phyloP scores from a whole-genome alignment of 1,140 invertebrate species.

The Drosophila burlai region DNA sequence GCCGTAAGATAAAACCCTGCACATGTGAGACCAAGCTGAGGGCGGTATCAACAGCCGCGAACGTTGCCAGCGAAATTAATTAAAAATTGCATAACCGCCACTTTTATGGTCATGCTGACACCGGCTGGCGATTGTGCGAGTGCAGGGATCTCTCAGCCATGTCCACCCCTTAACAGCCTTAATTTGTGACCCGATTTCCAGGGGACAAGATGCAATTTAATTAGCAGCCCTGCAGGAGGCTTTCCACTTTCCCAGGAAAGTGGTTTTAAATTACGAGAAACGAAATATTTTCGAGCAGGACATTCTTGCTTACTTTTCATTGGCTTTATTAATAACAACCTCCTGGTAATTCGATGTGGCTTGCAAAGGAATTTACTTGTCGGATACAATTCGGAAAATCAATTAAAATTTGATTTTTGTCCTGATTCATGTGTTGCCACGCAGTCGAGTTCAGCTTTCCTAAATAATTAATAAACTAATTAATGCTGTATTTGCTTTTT shows the following conservation, averaged over 20 bases:
- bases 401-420: not conserved
- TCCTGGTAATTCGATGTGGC: not conserved
- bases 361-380: not conserved
- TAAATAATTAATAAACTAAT: conserved; percentile 37
- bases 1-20: conserved; percentile 25
- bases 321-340: no score
- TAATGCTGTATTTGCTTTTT: conserved; percentile 22
- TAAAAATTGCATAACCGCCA: conserved; percentile 68
- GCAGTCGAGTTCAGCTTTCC: not conserved
- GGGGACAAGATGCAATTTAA: conserved; percentile 35
- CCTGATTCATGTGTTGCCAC: not conserved
- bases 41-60: conserved; percentile 30
- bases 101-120: conserved; percentile 30
- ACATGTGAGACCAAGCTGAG: conserved; percentile 17
- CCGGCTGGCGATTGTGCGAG: conserved; percentile 9
- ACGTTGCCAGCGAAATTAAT: conserved; percentile 57
- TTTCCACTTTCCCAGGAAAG: not conserved
- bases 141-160: not conserved
- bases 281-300: no score
- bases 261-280: not conserved
- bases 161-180: conserved; percentile 12
- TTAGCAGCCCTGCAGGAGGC: conserved; percentile 16
- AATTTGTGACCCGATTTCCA: conserved; percentile 40
- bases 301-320: not conserved
- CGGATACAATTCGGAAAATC: conserved; percentile 3